Percentiles rank a stretch among this genome's conserved stretches.
These are phyloP conservation scores for Eulemur mongoz DNA, from an alignment of 2,797 vertebrate genomes.

Conservation along the genomic window DNA sequence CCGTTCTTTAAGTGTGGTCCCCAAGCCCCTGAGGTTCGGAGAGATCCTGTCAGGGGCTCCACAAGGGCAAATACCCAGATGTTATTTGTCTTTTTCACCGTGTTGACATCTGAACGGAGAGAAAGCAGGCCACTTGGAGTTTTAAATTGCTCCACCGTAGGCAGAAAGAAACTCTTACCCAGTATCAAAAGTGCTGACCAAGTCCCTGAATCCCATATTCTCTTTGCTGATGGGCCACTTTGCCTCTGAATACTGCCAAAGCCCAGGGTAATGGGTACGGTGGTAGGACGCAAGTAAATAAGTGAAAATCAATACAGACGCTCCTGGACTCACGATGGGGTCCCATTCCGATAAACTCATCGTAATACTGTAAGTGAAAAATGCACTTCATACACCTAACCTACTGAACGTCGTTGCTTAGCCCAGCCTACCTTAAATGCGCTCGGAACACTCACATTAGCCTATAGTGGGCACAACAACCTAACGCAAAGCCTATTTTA, in stretches of 20 bases:
- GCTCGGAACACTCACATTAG: neutral
- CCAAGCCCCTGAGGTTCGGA: neutral
- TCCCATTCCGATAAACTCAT: neutral
- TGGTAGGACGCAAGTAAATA: accelerated
- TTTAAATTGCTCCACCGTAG: neutral
- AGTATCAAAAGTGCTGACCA: conserved; percentile 7
- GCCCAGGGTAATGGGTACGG: neutral
- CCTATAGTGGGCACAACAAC: neutral
- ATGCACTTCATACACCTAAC: neutral
- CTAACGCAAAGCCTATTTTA: neutral
- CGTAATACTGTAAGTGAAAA: neutral
- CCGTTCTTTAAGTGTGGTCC: neutral
- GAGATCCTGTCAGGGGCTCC: neutral
- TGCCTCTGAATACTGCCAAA: neutral
- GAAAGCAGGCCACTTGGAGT: neutral
- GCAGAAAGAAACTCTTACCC: neutral
- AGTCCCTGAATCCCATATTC: neutral
- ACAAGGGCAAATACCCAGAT: neutral
- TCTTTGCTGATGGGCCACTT: conserved; percentile 47
- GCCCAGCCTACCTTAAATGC: neutral
- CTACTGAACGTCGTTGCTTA: neutral
- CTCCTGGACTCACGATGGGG: neutral
- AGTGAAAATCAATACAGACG: neutral
- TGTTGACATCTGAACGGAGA: neutral
- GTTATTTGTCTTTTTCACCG: neutral